Base-by-base conservation (phyloP, 1,140 invertebrate species). In the Drosophila jambulina region DNA sequence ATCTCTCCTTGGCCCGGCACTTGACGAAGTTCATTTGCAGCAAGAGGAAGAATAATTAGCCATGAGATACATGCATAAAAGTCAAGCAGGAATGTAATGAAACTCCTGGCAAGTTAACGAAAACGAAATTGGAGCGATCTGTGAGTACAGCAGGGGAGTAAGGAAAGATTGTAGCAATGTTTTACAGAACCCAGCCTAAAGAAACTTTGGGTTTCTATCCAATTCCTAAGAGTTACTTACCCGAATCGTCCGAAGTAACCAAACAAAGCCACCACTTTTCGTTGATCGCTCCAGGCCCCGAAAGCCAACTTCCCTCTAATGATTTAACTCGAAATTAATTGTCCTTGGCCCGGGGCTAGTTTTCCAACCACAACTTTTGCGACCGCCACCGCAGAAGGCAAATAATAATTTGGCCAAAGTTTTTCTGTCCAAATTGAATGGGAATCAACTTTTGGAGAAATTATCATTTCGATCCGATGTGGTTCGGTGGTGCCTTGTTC, bases 1-100 rank as follows among this genome's bases (percentile, higher is more conserved):
- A 34, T 9, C 8, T 40, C 32, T 21, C n/a, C 51, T 48, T 8
- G 45, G 42, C 42, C 40, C 6, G 27, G 2, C 57, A 62, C 38
- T 74, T 62, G 48, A 58, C 45, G 58, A 78, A 78, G 64, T 78
- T 78, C 75, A 78, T 78, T 78, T 78, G 58, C 43, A 58, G 64
- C 57, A 58, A 29, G 61, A 65, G 38, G 29, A 78, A 63, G 42
- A 49, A 75, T 78, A 78, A 78, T 78, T 78, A 78, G 74, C 48
- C 75, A 53, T 45, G 58, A 62, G 70, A 72, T 56, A 56, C 53
- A 56, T 56, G 53, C 34, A 56, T 74, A 74, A 72, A 74, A 74
- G 70, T 60, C 67, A 69, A 70, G 62, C 48, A 49, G 57, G 34
- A 78, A 62, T 70, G 48, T 56, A 57, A 78, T 70, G 57, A 56